Evolutionary conservation across 2,797 vertebrate species (phyloP).

Genomic region (Alca torda): DNA sequence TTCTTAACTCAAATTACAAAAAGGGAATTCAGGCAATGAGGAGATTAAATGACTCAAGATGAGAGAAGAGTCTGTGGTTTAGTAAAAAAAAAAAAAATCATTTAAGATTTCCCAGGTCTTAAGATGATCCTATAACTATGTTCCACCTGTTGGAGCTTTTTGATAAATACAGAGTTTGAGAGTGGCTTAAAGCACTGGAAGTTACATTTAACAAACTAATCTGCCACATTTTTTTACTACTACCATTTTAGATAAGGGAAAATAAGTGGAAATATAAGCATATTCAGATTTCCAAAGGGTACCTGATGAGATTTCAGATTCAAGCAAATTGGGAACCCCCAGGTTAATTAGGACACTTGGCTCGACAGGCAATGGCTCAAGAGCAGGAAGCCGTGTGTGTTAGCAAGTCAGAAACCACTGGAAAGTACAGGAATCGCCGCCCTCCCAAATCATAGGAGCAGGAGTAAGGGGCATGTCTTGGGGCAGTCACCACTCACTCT

Average conservation of each 20-base stretch:
- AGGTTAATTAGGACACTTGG: not conserved
- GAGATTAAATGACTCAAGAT: not conserved
- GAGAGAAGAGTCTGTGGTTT: not conserved
- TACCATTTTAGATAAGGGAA: not conserved
- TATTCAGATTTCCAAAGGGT: slow-evolving; percentile 8
- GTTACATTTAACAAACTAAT: not conserved
- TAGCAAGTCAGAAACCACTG: not conserved
- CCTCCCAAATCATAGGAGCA: not conserved
- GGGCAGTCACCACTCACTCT: not conserved
- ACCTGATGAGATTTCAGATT: not conserved
- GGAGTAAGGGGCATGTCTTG: not conserved
- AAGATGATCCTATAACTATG: not conserved
- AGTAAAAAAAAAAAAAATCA: not conserved
- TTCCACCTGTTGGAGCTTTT: not conserved
- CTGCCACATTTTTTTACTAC: not conserved
- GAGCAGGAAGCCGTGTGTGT: not conserved
- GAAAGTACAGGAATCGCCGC: not conserved
- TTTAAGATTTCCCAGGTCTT: not conserved
- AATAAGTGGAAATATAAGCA: slow-evolving; percentile 1
- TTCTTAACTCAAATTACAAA: not conserved
- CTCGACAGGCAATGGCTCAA: not conserved
- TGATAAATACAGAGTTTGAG: not conserved
- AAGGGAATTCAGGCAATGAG: not conserved
- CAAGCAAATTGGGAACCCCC: not conserved
- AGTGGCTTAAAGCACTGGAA: not conserved